A percentile compares a stretch with the other conserved stretches of the same genome.
Conservation (phyloP, 2,888 invertebrate species). For the Trachelus iudaicus region DNA sequence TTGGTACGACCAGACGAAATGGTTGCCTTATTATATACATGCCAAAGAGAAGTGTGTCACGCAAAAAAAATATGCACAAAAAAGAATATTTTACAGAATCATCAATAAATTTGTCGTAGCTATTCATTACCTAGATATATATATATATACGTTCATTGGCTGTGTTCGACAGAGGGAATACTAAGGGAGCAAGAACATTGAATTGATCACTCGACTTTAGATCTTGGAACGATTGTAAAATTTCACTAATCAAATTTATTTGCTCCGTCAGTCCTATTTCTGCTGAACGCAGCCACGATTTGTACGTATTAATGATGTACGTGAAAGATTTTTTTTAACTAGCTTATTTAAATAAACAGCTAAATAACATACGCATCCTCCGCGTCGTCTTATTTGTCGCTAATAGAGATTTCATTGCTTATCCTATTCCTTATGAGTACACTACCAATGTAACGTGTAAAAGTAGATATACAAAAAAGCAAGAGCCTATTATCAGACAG, state of each 20-base stretch:
- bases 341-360: slow-evolving; percentile 12
- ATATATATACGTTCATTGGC: neutral
- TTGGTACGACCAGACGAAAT: slow-evolving; percentile 1
- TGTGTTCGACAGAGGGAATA: neutral
- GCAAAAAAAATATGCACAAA: slow-evolving; percentile 22
- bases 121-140: neutral
- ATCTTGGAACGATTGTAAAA: neutral
- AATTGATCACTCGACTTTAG: neutral
- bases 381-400: neutral
- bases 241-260: neutral
- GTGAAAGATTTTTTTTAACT: slow-evolving; percentile 12
- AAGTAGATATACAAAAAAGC: neutral
- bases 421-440: no score
- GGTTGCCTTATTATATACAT: slow-evolving; percentile 26
- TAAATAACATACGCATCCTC: slow-evolving; percentile 1
- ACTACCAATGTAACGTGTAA: neutral
- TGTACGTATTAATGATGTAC: slow-evolving; percentile 6
- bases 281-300: neutral
- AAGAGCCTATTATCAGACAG: neutral
- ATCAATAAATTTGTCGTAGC: neutral
- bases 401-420: neutral
- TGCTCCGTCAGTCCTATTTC: neutral
- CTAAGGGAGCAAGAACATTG: neutral
- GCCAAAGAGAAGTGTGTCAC: slow-evolving; percentile 28
- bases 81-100: slow-evolving; percentile 16